Evolutionary conservation across 2,113 vertebrate species (phyloP), one percentile per base, ranked within the genome.

Genomic region (Pangasianodon hypophthalmus): DNA sequence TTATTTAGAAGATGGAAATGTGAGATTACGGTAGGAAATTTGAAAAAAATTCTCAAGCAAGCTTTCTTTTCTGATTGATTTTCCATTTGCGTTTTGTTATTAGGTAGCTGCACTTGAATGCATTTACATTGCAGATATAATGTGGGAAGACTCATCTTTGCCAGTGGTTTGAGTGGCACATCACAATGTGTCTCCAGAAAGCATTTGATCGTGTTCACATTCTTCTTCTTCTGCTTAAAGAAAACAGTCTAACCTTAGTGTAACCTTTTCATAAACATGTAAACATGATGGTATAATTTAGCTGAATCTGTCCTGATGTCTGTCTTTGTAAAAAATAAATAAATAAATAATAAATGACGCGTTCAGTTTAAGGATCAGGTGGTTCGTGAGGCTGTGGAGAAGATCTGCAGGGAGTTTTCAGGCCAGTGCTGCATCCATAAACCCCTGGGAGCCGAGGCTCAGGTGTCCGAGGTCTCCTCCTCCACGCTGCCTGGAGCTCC

Each of bases 311-410:
- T 64, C 69, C 37, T 41, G 64, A 37, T 41, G 32, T 6, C 71
- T 21, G 7, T 46, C 14, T 24, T 69, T 69, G 64, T 32, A 14
- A 62, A 54, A 11, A 14, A 60, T 21, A 60, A 69, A 32, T 32
- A 44, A 11, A 46, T 46, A 26, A 26, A 11, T 46, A 10, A 11
- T 46, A 46, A 44, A 46, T 11, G 8, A 5, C 26, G 44, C 10
- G 73, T 83, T 21, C 93, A 99, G 98, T 99, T 99, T 94, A 97
- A 98, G 93, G 97, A 99, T 67, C 98, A 98, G 92, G 97, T 99
- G 1, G 97, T 99, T 69, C 97, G 97, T 41, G 98, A 99, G 92
- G 98, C 98, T 0, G 98, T 99, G 86, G 98, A 99, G 94, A 97
- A 97, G 90, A 97, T 99, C 94, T 98, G 98, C 91, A 94, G 97